Base-by-base conservation (phyloP, 2,797 vertebrate genomes). In the Benthosema pterotum region DNA sequence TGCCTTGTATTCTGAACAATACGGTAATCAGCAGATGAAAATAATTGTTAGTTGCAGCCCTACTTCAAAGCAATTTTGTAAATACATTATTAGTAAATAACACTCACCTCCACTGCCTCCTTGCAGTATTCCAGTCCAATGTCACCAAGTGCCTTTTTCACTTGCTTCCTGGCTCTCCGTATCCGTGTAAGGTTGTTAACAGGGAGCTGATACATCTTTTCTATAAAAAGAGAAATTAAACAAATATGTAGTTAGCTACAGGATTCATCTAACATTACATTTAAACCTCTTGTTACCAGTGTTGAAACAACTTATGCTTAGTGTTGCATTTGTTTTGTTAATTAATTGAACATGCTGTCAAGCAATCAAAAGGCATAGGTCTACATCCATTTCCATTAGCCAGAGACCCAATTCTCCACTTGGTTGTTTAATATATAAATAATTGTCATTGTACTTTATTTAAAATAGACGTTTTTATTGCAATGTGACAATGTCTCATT, bases 181-280 rank as follows among this genome's bases (percentile, higher is more conserved):
- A 99, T 94, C 92, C 95, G 96, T 86, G 95, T 92, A 72, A 99
- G 95, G 88, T 99, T 99, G 91, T 99, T 98, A 85, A 99, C 97
- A 75, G 97, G 97, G 89, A 98, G 96, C 72, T 99, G 97, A 94
- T 98, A 99, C 97, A 99, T 99, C 90, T 92, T 94, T 94, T 91
- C 94, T 95, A 87, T 76, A 80, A 71, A n/a, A 19, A 63, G 2
- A 54, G 52, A 43, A 12, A 25, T 8, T 38, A 18, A 57, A 65
- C 51, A 14, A 49, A 4, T 12, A 11, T 17, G 3, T 47, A 52
- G 19, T 62, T 43, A 19, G 28, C 3, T 22, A 38, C 0, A 42
- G 42, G 2, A 6, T 50, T 42, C 17, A 52, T 13, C 14, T 42
- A 42, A 57, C 14, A 32, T 32, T 32, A 57, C 14, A 32, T 32